Evolutionary conservation across 1,140 invertebrate species (phyloP), one percentile per base, ranked within the genome.

Genomic region (fruit fly (Drosophila melanogaster)): DNA sequence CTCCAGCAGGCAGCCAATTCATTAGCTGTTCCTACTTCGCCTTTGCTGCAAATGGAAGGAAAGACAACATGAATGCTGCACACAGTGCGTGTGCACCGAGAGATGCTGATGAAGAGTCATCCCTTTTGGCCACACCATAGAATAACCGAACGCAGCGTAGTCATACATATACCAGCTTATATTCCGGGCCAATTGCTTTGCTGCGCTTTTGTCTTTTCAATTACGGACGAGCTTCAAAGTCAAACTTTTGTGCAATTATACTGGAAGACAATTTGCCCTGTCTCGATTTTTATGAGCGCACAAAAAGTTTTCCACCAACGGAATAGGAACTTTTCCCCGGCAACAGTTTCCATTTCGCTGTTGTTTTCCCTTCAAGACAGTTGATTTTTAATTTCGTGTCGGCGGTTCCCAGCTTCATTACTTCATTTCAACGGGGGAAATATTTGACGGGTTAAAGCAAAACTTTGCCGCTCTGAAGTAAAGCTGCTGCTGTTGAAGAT

Each of bases 141-240:
- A 10, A 24, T 22, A 24, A 19, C 17, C 43, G 7, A 47, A 47
- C 26, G 10, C 33, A 37, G 4, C 37, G 11, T 14, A 38, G 12
- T n/a, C 17, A 30, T 41, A 53, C 14, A 33, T 41, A 53, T 49
- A 12, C 37, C 64, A 30, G 22, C 35, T 35, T 43, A 15, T 40
- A 35, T 47, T 77, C 43, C 50, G 44, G 47, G 22, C 22, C 12
- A 49, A 62, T 55, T 77, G 54, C 69, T n/a, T 6, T 17, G 58
- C 22, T 79, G 64, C 74, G 65, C 79, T 83, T 75, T 81, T 81
- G 46, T 69, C 58, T 78, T 65, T 62, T 74, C 70, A 83, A 75
- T 84, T 83, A 83, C 55, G 35, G 19, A 33, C 64, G 19, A 67
- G 67, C 64, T 69, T 49, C 35, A 61, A 60, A 69, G 56, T 78